A percentile compares a stretch with the other conserved stretches of the same genome.
phyloP scores from a whole-genome alignment of 2,888 invertebrate species.

The Pimpla rufipes region DNA sequence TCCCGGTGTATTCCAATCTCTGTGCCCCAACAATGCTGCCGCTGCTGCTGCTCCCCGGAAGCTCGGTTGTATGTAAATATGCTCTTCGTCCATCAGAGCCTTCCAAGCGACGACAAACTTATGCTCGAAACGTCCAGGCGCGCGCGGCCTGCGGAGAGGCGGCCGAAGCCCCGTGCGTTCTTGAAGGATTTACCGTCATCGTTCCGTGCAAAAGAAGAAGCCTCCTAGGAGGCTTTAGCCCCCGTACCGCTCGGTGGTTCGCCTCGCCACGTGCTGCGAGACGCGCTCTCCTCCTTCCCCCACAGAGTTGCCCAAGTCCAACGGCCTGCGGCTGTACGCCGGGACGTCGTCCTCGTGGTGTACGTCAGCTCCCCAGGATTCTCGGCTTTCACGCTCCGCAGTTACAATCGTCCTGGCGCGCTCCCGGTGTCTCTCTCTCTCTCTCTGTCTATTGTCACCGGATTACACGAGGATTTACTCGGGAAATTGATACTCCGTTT shows the following conservation, averaged over 20 bases:
- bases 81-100: background rate
- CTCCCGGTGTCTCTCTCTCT: conserved; percentile 67
- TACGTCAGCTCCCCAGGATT: conserved; percentile 46
- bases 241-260: conserved; percentile 11
- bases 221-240: conserved; percentile 1
- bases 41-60: background rate
- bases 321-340: conserved; percentile 32
- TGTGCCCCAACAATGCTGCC: background rate
- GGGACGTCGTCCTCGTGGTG: conserved; percentile 25
- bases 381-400: conserved; percentile 59
- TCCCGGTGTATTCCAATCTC: background rate
- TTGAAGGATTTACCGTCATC: conserved; percentile 2
- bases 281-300: conserved; percentile 2
- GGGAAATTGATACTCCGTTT: conserved; percentile 81
- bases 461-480: conserved; percentile 80
- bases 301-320: conserved; percentile 13
- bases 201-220: background rate
- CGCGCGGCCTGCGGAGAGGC: no score
- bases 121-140: no score
- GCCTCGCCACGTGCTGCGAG: conserved; percentile 21
- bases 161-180: background rate
- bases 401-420: conserved; percentile 60
- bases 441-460: conserved; percentile 76
- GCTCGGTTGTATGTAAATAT: background rate
- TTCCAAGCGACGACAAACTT: background rate